Evolutionary conservation across 2,113 vertebrate genomes (phyloP).

Genomic region (Corynorhinus townsendii): DNA sequence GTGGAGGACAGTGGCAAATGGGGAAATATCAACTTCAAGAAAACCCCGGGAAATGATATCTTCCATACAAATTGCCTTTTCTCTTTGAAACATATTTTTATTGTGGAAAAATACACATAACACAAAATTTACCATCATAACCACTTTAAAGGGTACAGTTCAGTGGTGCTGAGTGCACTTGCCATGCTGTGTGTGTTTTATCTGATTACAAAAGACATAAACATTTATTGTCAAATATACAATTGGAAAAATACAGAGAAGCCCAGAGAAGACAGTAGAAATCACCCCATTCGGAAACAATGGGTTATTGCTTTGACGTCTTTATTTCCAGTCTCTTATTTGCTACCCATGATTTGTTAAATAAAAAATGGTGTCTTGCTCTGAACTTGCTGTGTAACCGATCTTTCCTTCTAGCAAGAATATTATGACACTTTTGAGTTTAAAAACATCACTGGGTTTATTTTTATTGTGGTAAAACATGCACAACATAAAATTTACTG

Average conservation of each 20-base stretch:
- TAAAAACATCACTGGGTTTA: background rate
- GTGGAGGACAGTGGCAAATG: fast-evolving
- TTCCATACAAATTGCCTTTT: background rate
- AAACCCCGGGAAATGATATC: background rate
- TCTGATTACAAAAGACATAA: background rate
- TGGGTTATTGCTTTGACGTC: background rate
- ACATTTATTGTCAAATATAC: background rate
- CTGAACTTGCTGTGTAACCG: too few species aligned
- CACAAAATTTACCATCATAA: background rate
- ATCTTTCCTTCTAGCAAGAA: background rate
- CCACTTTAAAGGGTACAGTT: background rate
- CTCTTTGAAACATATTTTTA: background rate
- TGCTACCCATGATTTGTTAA: background rate
- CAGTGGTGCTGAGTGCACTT: background rate
- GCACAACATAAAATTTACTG: background rate
- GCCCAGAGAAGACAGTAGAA: background rate
- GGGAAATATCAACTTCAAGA: background rate
- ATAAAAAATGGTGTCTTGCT: background rate
- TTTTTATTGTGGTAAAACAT: background rate
- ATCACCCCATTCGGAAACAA: background rate
- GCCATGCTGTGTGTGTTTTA: background rate
- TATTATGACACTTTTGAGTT: background rate
- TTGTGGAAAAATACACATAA: background rate
- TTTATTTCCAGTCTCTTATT: background rate
- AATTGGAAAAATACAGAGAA: background rate